A percentile compares a stretch with the other conserved stretches of the same genome.
These are phyloP conservation scores for Pemphredon lugubris DNA, from an alignment of 2,888 invertebrate species.

Conservation along the genomic window DNA sequence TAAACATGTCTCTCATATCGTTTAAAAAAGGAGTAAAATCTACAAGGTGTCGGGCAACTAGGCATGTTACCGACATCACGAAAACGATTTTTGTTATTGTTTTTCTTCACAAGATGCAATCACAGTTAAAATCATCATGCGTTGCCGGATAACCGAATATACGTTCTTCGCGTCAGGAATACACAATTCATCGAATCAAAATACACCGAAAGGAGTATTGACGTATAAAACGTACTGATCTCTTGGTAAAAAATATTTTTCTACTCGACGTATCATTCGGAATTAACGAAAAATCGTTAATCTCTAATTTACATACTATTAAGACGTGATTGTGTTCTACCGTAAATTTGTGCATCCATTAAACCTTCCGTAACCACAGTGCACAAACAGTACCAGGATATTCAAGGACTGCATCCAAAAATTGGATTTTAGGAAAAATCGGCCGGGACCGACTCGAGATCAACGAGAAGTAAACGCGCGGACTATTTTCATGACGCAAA, in stretches of 20 bases:
- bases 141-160: slow-evolving; percentile 46
- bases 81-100: slow-evolving; percentile 16
- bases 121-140: slow-evolving; percentile 62
- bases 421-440: slow-evolving; percentile 53
- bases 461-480: slow-evolving; percentile 51
- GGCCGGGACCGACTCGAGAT: slow-evolving; percentile 60
- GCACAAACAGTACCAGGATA: slow-evolving; percentile 29
- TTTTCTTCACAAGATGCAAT: slow-evolving; percentile 39
- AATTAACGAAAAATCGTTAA: slow-evolving; percentile 32
- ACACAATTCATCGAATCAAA: slow-evolving; percentile 33
- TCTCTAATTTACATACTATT: slow-evolving; percentile 11
- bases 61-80: slow-evolving; percentile 11
- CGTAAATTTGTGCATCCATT: slow-evolving; percentile 40
- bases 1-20: no score
- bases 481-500: slow-evolving; percentile 19
- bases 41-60: no score
- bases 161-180: slow-evolving; percentile 4
- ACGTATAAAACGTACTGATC: slow-evolving; percentile 43
- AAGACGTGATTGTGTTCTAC: slow-evolving; percentile 31
- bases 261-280: slow-evolving; percentile 38
- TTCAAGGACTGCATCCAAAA: slow-evolving; percentile 35
- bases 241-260: slow-evolving; percentile 48
- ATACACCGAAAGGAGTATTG: slow-evolving; percentile 20
- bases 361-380: slow-evolving; percentile 26
- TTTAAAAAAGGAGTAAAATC: no score